These are phyloP conservation scores for Hipposideros armiger DNA, from an alignment of 2,113 vertebrate species.

Conservation along the genomic window DNA sequence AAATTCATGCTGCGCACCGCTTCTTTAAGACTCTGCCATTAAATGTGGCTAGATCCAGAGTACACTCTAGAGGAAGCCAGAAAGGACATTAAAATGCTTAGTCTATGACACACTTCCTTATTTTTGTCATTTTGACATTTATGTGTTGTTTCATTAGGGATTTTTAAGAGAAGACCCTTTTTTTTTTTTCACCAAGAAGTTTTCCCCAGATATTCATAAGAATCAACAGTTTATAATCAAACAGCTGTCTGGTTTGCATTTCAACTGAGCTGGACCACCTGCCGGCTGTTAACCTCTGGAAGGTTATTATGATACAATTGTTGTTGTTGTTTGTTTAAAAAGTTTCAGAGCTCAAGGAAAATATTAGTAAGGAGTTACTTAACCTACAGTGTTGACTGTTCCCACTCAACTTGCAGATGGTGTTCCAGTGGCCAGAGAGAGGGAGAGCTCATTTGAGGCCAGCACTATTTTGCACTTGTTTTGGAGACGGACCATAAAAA, in stretches of 20 bases:
- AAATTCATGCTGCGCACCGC: constrained; percentile 79
- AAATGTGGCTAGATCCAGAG: constrained; percentile 84
- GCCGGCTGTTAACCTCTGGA: constrained; percentile 89
- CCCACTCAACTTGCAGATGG: constrained; percentile 86
- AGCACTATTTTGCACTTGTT: constrained; percentile 85
- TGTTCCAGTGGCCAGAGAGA: constrained; percentile 82
- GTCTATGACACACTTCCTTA: constrained; percentile 89
- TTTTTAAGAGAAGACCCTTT: constrained; percentile 86
- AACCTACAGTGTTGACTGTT: constrained; percentile 88
- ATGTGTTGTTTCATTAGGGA: constrained; percentile 86
- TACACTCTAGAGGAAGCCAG: constrained; percentile 86
- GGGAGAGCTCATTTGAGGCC: constrained; percentile 78
- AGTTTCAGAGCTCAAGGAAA: constrained; percentile 89
- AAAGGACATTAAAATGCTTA: constrained; percentile 90
- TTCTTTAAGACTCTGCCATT: constrained; percentile 84
- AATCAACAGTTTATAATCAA: constrained; percentile 84
- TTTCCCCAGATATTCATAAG: constrained; percentile 80
- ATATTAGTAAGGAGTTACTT: constrained; percentile 89
- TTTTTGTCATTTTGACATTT: constrained; percentile 90
- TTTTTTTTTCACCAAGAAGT: constrained; percentile 82
- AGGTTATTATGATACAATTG: constrained; percentile 87
- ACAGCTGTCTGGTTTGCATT: constrained; percentile 85
- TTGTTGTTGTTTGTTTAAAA: constrained; percentile 90
- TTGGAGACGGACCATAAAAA: constrained; percentile 85
- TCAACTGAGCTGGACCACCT: constrained; percentile 86